Conservation (phyloP, 2,888 invertebrate species). For the Chydorus sphaericus region DNA sequence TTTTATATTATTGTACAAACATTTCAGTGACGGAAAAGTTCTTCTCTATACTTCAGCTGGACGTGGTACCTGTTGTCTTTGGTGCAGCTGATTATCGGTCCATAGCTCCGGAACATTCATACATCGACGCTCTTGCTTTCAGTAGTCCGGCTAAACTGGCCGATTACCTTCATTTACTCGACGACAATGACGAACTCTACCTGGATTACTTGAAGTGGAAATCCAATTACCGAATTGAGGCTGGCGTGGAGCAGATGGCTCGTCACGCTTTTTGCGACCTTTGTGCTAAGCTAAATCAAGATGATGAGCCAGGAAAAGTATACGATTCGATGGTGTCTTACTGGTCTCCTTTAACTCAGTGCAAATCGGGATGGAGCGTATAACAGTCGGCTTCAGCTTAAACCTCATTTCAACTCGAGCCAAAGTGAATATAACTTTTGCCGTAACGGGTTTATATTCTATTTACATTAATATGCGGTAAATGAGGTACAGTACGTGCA, state of each 20-base stretch:
- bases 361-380: no score
- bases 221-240: slow-evolving; percentile 10
- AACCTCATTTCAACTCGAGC: no score
- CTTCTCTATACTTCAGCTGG: slow-evolving; percentile 6
- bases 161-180: slow-evolving; percentile 18
- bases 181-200: slow-evolving; percentile 18
- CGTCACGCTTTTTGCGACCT: slow-evolving; percentile 7
- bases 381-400: no score
- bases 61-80: slow-evolving; percentile 13
- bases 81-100: slow-evolving; percentile 14
- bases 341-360: no score
- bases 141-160: slow-evolving; percentile 30
- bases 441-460: no score
- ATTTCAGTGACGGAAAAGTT: slow-evolving; percentile 15
- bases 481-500: no score
- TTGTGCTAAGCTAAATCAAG: background rate
- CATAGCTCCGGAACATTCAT: slow-evolving; percentile 22
- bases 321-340: no score
- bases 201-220: slow-evolving; percentile 21
- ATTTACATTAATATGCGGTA: no score
- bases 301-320: no score
- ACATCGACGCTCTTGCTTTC: slow-evolving; percentile 23
- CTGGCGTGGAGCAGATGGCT: slow-evolving; percentile 6
- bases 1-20: no score
- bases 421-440: no score